These are phyloP conservation scores for Cephus rjabovi DNA, from an alignment of 2,888 invertebrate genomes.

Conservation along the genomic window DNA sequence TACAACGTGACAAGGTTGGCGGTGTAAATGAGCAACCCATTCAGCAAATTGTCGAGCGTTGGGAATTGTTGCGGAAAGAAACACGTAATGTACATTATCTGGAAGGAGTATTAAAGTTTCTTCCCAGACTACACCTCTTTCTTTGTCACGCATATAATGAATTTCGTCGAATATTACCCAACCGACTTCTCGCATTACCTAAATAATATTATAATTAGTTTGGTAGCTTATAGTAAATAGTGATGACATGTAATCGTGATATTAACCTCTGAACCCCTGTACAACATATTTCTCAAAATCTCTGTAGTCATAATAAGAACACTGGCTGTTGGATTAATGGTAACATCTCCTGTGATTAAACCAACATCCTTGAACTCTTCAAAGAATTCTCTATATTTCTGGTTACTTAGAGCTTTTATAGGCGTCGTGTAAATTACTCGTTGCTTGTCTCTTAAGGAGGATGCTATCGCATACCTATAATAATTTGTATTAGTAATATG, in stretches of 20 bases:
- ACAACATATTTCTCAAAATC: conserved; percentile 98
- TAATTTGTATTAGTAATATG: neutral
- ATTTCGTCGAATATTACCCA: conserved; percentile 99
- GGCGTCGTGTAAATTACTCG: conserved; percentile 99
- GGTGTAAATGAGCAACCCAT: conserved; percentile 94
- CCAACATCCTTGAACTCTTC: conserved; percentile 99
- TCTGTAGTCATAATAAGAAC: conserved; percentile 99
- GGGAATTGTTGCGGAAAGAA: conserved; percentile 98
- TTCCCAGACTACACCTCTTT: conserved; percentile 99
- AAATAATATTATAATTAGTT: conserved; percentile 7
- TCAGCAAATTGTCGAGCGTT: conserved; percentile 97
- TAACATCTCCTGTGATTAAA: conserved; percentile 98
- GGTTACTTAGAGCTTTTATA: conserved; percentile 98
- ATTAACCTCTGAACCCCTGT: conserved; percentile 90
- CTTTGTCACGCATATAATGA: conserved; percentile 99
- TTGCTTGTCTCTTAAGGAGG: conserved; percentile 93
- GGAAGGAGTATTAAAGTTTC: conserved; percentile 97
- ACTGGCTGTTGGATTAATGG: conserved; percentile 97
- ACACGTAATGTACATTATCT: conserved; percentile 98
- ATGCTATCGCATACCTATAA: conserved; percentile 90
- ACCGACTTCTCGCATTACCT: conserved; percentile 96
- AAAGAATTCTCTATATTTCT: conserved; percentile 97
- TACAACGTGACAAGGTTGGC: conserved; percentile 98
- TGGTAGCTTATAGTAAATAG: neutral
- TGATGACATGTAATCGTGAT: neutral